These are phyloP conservation scores for Stenotaenia linearis DNA, from an alignment of 2,888 invertebrate species.

Conservation along the genomic window DNA sequence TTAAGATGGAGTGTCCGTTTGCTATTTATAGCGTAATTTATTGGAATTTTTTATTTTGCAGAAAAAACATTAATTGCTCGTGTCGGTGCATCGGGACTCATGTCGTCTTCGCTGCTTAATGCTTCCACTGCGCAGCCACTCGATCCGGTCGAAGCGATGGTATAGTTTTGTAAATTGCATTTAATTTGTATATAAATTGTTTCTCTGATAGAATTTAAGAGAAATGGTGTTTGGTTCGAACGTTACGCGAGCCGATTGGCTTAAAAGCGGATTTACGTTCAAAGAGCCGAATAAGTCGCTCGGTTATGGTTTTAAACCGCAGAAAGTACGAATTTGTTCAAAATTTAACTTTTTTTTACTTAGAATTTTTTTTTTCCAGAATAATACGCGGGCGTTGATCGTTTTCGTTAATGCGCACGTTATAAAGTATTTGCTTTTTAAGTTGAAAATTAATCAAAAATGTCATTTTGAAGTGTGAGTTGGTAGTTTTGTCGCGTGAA, in stretches of 20 bases:
- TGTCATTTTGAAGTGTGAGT: constrained; percentile 5
- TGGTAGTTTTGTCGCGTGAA: neutral
- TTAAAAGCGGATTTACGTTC: neutral
- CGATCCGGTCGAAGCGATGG: neutral
- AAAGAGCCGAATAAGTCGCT: neutral
- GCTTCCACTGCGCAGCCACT: neutral
- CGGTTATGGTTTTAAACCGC: neutral
- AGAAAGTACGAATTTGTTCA: neutral
- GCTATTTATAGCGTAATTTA: too few relatives aligned
- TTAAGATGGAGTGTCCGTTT: too few relatives aligned
- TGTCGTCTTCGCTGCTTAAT: neutral
- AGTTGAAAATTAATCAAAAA: neutral
- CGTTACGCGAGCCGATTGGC: neutral
- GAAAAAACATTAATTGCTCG: neutral
- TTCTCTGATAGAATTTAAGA: neutral
- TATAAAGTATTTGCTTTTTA: neutral
- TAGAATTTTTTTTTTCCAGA: neutral
- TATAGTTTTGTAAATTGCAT: neutral
- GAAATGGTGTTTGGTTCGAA: neutral
- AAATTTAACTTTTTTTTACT: neutral
- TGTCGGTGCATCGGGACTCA: neutral
- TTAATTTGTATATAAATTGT: neutral
- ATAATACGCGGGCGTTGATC: neutral
- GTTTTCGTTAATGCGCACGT: neutral
- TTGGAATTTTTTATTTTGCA: neutral